These are phyloP conservation scores for Drosophila yakuba DNA, from an alignment of 1,140 invertebrate species.

Conservation along the genomic window DNA sequence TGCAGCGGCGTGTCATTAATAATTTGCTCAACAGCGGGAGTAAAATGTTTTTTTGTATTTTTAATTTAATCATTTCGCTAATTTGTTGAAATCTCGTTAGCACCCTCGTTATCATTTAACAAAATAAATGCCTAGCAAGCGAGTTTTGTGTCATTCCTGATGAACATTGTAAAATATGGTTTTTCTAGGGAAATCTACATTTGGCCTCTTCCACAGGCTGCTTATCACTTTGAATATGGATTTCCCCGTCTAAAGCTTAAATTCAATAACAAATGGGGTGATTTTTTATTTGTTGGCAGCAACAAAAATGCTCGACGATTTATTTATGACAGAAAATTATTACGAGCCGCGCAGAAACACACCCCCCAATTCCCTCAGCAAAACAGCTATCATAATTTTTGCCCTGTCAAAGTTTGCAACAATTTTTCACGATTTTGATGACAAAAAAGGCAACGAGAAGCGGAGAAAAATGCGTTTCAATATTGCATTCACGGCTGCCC, in stretches of 20 bases:
- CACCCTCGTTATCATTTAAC: conserved; percentile 23
- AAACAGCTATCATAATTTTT: conserved; percentile 73
- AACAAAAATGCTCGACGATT: conserved; percentile 45
- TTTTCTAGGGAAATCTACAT: background rate
- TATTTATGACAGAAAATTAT: conserved; percentile 75
- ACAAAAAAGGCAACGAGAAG: conserved; percentile 26
- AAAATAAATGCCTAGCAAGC: background rate
- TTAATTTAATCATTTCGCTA: conserved; percentile 26
- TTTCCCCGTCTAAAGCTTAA: conserved; percentile 46
- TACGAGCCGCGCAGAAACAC: conserved; percentile 32
- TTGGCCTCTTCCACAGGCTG: background rate
- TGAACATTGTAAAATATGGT: conserved; percentile 5
- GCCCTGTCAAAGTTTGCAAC: conserved; percentile 76
- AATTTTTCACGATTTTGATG: conserved; percentile 78
- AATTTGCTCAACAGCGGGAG: conserved; percentile 12
- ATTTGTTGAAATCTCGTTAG: conserved; percentile 20
- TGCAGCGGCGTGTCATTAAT: conserved; percentile 19
- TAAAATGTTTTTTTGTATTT: background rate
- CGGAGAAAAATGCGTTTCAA: conserved; percentile 62
- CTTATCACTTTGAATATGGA: conserved; percentile 35
- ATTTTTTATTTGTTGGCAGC: conserved; percentile 37
- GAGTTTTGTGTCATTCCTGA: conserved; percentile 7
- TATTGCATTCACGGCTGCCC: conserved; percentile 46
- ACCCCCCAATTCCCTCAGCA: conserved; percentile 6
- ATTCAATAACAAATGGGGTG: conserved; percentile 46